A percentile compares a stretch with the other conserved stretches of the same genome.
Conservation (phyloP, 2,888 invertebrate genomes). For the Chrysina gloriosa region DNA sequence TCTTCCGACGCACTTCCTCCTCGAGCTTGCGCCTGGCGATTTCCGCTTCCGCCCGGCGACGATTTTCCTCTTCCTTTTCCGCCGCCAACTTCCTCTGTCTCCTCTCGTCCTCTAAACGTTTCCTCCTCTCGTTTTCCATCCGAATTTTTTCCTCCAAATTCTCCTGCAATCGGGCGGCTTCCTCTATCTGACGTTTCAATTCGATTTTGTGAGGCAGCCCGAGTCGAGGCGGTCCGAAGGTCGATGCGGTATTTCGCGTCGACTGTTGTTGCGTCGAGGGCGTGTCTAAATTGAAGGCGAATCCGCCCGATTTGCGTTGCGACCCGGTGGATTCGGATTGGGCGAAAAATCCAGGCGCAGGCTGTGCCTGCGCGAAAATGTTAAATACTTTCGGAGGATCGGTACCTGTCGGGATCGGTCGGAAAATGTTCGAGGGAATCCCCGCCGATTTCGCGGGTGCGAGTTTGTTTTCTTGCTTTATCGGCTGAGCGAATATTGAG, state of each 20-base stretch:
- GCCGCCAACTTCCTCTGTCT: constrained; percentile 42
- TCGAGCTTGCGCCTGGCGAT: constrained; percentile 16
- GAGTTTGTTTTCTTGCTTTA: neutral
- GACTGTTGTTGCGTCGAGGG: neutral
- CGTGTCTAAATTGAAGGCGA: too few relatives aligned
- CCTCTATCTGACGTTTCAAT: constrained; percentile 14
- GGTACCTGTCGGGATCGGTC: too few relatives aligned
- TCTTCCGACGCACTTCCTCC: neutral
- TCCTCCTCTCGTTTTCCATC: constrained; percentile 41
- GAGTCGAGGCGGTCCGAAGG: neutral
- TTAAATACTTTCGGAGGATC: too few relatives aligned
- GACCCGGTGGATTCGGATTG: too few relatives aligned
- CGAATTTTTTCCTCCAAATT: constrained; percentile 41
- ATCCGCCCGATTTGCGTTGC: too few relatives aligned
- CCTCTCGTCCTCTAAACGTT: constrained; percentile 36
- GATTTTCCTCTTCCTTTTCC: constrained; percentile 31
- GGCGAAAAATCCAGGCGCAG: too few relatives aligned
- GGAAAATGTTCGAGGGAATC: too few relatives aligned
- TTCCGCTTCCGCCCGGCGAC: constrained; percentile 16
- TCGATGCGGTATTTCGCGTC: neutral
- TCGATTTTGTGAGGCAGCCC: neutral
- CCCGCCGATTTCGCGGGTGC: too few relatives aligned
- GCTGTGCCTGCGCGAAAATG: too few relatives aligned
- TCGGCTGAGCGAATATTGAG: neutral
- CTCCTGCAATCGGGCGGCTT: constrained; percentile 47